Conservation (phyloP, 1,140 invertebrate species). For the Eulimnadia texana region DNA sequence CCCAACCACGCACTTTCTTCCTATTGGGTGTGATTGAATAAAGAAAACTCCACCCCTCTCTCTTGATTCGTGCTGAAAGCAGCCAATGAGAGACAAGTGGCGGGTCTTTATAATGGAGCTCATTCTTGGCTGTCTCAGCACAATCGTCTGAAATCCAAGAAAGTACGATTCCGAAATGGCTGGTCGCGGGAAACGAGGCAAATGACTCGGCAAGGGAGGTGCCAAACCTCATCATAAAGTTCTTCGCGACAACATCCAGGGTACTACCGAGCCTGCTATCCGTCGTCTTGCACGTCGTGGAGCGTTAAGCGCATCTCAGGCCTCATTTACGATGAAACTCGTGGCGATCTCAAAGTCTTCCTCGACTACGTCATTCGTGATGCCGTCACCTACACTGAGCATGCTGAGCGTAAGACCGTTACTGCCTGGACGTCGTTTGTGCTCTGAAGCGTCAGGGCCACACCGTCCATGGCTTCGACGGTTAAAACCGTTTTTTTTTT, state of each 20-base stretch:
- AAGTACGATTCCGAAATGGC: slow-evolving; percentile 33
- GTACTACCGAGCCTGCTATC: slow-evolving; percentile 46
- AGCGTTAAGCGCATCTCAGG: too few species aligned
- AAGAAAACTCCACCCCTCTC: not conserved
- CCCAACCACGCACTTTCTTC: not conserved
- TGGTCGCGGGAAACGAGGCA: slow-evolving; percentile 48
- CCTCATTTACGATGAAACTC: too few species aligned
- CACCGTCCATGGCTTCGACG: too few species aligned
- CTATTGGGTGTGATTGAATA: not conserved
- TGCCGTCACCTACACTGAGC: too few species aligned
- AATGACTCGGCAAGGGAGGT: slow-evolving; percentile 50
- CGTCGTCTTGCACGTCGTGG: slow-evolving; percentile 42
- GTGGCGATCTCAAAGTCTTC: too few species aligned
- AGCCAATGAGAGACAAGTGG: not conserved
- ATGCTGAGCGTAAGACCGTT: too few species aligned
- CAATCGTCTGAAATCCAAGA: not conserved
- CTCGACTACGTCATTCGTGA: too few species aligned
- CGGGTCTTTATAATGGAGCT: not conserved
- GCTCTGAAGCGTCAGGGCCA: too few species aligned
- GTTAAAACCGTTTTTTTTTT: too few species aligned
- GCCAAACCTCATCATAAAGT: slow-evolving; percentile 49
- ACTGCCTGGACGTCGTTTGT: too few species aligned
- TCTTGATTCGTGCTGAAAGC: not conserved
- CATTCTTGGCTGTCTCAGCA: not conserved
- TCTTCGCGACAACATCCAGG: slow-evolving; percentile 38